Conservation (phyloP, 2,888 invertebrate species). For the Rambutsinella grinnellia region DNA sequence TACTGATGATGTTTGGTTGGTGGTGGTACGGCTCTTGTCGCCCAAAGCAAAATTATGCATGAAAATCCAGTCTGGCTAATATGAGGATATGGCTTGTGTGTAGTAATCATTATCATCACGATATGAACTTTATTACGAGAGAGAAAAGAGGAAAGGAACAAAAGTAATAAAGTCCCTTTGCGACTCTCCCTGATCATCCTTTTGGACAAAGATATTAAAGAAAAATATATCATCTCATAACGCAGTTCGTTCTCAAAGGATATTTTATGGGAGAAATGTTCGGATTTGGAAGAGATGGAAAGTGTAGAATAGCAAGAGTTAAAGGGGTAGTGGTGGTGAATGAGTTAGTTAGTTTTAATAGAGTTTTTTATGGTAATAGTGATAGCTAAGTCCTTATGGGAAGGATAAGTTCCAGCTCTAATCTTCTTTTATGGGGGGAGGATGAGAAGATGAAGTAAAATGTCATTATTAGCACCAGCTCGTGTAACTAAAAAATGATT, state of each 20-base stretch:
- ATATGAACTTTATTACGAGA: neutral
- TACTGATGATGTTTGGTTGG: neutral
- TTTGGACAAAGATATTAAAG: neutral
- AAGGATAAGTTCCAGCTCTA: neutral
- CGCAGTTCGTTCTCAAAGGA: neutral
- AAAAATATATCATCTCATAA: neutral
- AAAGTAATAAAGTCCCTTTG: neutral
- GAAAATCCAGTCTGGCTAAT: neutral
- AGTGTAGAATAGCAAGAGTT: neutral
- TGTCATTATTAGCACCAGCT: neutral
- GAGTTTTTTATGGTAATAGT: neutral
- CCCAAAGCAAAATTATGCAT: constrained; percentile 13
- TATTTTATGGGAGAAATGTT: neutral
- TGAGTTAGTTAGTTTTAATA: neutral
- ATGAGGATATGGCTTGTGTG: neutral
- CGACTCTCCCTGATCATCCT: too few species aligned
- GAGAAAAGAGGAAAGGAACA: neutral
- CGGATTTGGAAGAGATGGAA: neutral
- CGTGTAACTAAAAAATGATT: neutral
- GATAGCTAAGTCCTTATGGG: neutral
- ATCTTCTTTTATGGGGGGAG: neutral
- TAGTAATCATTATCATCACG: neutral
- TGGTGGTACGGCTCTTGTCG: constrained; percentile 25
- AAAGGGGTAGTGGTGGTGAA: neutral
- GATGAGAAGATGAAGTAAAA: neutral